Evolutionary conservation across 2,113 vertebrate genomes (phyloP), one percentile per base, ranked within the genome.

Genomic region (Malurus alboscapulatus): DNA sequence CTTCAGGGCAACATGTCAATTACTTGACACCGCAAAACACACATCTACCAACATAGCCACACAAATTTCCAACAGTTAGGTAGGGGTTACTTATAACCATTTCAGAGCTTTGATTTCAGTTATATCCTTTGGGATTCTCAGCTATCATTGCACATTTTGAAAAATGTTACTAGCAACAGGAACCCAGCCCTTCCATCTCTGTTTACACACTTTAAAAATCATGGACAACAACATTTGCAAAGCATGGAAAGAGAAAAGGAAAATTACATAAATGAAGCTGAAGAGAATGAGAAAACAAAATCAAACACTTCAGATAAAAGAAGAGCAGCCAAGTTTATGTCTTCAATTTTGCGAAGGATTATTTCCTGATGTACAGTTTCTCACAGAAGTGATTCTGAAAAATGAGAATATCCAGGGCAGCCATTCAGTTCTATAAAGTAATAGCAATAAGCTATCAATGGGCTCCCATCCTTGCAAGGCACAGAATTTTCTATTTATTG

Each of bases 271-370:
- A 84, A 86, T 53, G 14, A 92, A 65, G 66, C 21, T 59, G 53
- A 90, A 88, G 17, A 76, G 36, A 81, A 77, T 78, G 84, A 79
- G 77, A 90, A 93, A 90, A 67, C 27, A 82, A 84, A 93, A 51
- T 61, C 48, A 84, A 94, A 66, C 30, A 51, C 9, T 74, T 68
- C 65, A 86, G 65, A 75, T 68, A 74, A 84, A 81, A 84, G 26
- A 85, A 68, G 32, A 84, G 14, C 12, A 69, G 34, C 45, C 95
- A 96, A 93, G 45, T 72, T 91, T 89, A 53, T 68, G 74, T 89
- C 78, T 84, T 86, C n/a, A 65, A 40, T 38, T 84, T 75, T 84
- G 50, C 29, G 78, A 59, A 81, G 4, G 34, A 81, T 84, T 88
- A 36, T 90, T 92, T 92, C 73, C 59, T 93, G 44, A 81, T 53